Evolutionary conservation across 1,140 invertebrate genomes (phyloP).

Genomic region (Lasioglossum albipes): DNA sequence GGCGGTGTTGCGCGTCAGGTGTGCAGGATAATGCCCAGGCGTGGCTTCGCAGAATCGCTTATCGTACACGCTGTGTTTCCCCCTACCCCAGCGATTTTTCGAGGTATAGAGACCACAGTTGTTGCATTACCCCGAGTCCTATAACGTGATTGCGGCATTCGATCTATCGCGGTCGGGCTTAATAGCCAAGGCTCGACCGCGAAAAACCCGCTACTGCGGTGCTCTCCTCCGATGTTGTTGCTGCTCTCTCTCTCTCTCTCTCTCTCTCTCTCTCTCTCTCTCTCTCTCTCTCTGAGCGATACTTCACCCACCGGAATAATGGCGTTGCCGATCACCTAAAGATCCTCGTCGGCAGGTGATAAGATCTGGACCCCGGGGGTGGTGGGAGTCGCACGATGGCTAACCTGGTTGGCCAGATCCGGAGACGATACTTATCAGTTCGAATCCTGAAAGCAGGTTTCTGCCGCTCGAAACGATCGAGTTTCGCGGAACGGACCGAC

Average conservation of each 20-base stretch:
- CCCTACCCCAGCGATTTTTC: neutral
- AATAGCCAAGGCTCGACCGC: neutral
- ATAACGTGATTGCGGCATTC: neutral
- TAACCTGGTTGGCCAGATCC: conserved; percentile 12
- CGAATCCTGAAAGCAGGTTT: conserved; percentile 50
- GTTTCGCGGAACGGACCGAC: conserved; percentile 41
- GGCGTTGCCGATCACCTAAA: conserved; percentile 42
- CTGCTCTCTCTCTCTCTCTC: too few relatives aligned
- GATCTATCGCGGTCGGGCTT: conserved; percentile 6
- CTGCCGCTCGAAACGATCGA: conserved; percentile 54
- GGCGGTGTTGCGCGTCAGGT: neutral
- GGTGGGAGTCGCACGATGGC: conserved; percentile 20
- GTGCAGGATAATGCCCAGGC: conserved; percentile 1
- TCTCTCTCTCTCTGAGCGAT: neutral
- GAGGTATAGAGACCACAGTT: too few relatives aligned
- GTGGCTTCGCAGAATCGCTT: conserved; percentile 6
- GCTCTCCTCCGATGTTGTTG: too few relatives aligned
- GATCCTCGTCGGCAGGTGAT: conserved; percentile 31
- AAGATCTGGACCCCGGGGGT: conserved; percentile 36
- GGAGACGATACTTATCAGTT: conserved; percentile 44
- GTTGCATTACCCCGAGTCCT: neutral
- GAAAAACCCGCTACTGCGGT: conserved; percentile 17
- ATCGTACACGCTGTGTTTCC: neutral
- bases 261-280: too few relatives aligned
- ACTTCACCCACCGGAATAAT: conserved; percentile 31